Base-by-base conservation (phyloP, 2,888 invertebrate species). In the Drosophila phalerata region DNA sequence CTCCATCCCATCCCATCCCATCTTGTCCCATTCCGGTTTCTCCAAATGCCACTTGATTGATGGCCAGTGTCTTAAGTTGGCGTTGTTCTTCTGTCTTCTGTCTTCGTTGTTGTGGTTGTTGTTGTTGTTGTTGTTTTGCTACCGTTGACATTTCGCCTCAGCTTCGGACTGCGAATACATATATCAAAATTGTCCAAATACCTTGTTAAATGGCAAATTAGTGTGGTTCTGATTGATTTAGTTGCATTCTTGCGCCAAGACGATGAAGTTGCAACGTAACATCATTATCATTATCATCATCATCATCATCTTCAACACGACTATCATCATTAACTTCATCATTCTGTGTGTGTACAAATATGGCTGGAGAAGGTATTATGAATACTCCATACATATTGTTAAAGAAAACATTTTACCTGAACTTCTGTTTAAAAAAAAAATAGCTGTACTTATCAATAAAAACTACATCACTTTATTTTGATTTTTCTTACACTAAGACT, bases 151-250 rank as follows among this genome's bases (percentile, higher is more conserved):
- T 89, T 85, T 87, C 79, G 80, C 70, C 73, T 55, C 45, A 73
- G 75, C 75, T 9, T 1, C 25, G n/a, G 32, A 11, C 77, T 77
- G 81, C 70, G 81, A 89, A 85, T 87, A 91, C 91, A 90, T 89
- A 91, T 91, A 90, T 89, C 91, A 88, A 87, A 91, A 91, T 91
- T 91, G 91, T 91, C 91, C 91, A 91, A 91, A 91, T 91, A 86
- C 91, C 91, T 89, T 91, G 90, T 91, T 91, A 90, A 91, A 91
- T 91, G 91, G 91, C 91, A 91, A 91, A 91, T 91, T 91, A 91
- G 91, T 91, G 91, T 90, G 88, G 84, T 78, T 88, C 80, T 91
- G 91, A 91, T 91, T 91, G 89, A 89, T 91, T 88, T 90, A 89
- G 89, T 85, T 85, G 85, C 87, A 89, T 88, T 90, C 85, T 81